Evolutionary conservation across 2,113 vertebrate species (phyloP), one percentile per base, ranked within the genome.

Genomic region (Notechis scutatus): DNA sequence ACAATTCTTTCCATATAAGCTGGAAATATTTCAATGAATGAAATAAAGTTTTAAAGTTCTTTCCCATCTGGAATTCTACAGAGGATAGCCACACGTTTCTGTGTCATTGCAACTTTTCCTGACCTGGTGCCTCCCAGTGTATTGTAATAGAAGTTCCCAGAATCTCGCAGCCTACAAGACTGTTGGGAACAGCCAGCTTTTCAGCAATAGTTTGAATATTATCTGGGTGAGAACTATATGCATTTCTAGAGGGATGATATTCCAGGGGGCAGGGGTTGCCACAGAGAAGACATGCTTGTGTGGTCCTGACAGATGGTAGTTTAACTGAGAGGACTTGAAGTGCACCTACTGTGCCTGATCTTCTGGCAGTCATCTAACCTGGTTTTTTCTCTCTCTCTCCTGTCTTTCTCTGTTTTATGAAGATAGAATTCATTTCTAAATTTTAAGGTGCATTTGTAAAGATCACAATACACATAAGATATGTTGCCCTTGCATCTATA

Each of bases 331-430:
- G 29, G 64, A 74, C 64, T 6, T 34, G 29, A n/a, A 74, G 5
- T 6, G 57, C 0, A 59, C 57, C 57, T 59, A 24, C 57, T 59
- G 8, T 26, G 14, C n/a, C n/a, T 74, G 64, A 74, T 69, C 12
- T 69, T 69, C 64, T 15, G 14, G 26, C 26, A 64, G 11, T 64
- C n/a, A 34, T 69, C 29, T 69, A 69, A 74, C 14, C 12, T 74
- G 64, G 12, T 5, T 34, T 34, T 14, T 5, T 2, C 1, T 1
- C 23, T 2, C 0, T 2, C 0, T 2, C 26, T n/a, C 11, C 56
- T 57, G 20, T 29, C 64, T 34, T 69, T 69, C 4, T 69, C 12
- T 69, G 29, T 34, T 69, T 69, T 69, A 34, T 34, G 12, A 34
- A 69, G 29, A n/a, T 18, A 74, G 64, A 74, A 74, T 74, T 34